Percentiles rank a stretch among this genome's conserved stretches.
These are phyloP conservation scores for Xenopus tropicalis DNA, from an alignment of 2,113 vertebrate species.

Conservation along the genomic window UCB_Xtro_10.0 CM004451.2:62362501-62363000, in stretches of 20 bases:
- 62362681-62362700: conserved; percentile 51
- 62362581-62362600: conserved; percentile 40
- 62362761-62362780: conserved; percentile 67
- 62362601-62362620: conserved; percentile 46
- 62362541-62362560: conserved; percentile 85
- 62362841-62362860: conserved; percentile 79
- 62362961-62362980: conserved; percentile 81
- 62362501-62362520: conserved; percentile 86
- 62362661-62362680: conserved; percentile 61
- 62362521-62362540: conserved; percentile 97
- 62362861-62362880: conserved; percentile 69
- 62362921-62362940: conserved; percentile 74
- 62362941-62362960: conserved; percentile 75
- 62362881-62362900: conserved; percentile 74
- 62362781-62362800: conserved; percentile 68
- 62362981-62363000: conserved; percentile 75
- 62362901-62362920: conserved; percentile 71
- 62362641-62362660: conserved; percentile 53
- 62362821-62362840: conserved; percentile 71
- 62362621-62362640: conserved; percentile 55
- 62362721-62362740: conserved; percentile 57
- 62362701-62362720: conserved; percentile 57
- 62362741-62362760: conserved; percentile 52
- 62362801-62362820: conserved; percentile 65
- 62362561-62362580: conserved; percentile 45